phyloP scores from a whole-genome alignment of 1,140 invertebrate species.

The Sarcophaga peregrina region DNA sequence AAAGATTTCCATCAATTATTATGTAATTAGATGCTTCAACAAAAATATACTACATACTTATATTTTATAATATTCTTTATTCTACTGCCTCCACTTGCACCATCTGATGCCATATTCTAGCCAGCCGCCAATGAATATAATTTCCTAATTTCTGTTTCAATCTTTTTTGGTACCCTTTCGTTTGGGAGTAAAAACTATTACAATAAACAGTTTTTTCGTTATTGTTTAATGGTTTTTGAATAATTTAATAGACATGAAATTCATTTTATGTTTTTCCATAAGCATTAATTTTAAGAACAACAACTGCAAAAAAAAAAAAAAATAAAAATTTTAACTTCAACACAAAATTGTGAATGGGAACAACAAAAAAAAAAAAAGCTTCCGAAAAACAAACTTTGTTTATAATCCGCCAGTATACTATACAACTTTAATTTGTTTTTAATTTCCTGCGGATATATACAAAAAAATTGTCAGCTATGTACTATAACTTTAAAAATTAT shows the following conservation, averaged over 20 bases:
- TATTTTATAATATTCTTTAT: not conserved
- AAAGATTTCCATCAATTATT: not conserved
- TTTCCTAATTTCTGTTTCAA: not conserved
- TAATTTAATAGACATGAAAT: conserved; percentile 25
- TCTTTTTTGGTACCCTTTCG: not conserved
- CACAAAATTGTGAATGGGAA: not conserved
- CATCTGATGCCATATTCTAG: not conserved
- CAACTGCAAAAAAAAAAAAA: too few species aligned
- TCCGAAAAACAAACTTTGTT: too few species aligned
- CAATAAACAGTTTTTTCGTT: conserved; percentile 13
- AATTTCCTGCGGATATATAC: too few species aligned
- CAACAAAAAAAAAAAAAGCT: not conserved
- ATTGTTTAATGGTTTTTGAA: conserved; percentile 22
- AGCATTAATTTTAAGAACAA: conserved; percentile 12
- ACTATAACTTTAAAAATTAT: too few species aligned
- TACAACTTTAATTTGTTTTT: too few species aligned
- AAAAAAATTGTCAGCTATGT: too few species aligned
- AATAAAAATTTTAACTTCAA: not conserved
- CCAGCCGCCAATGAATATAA: not conserved
- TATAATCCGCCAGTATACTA: too few species aligned
- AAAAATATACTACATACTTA: too few species aligned
- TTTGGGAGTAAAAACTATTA: not conserved
- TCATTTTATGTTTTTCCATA: conserved; percentile 4
- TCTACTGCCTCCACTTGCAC: not conserved
- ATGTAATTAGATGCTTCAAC: not conserved